Conservation (phyloP, 2,888 invertebrate species). For the Arge pagana region DNA sequence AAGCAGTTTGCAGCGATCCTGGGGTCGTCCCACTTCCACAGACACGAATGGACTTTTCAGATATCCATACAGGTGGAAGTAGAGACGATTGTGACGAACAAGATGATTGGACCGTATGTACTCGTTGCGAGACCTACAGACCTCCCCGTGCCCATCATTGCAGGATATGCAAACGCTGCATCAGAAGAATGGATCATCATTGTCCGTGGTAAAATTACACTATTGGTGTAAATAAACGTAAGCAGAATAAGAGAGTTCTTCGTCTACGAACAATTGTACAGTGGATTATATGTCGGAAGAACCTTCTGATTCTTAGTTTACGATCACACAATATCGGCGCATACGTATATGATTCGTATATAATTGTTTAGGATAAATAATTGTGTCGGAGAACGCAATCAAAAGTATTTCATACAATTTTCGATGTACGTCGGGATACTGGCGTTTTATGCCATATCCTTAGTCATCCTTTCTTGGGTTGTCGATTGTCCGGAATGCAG, state of each 20-base stretch:
- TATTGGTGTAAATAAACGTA: too few species aligned
- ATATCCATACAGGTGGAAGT: constrained; percentile 69
- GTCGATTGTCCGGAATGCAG: constrained; percentile 71
- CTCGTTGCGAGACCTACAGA: constrained; percentile 78
- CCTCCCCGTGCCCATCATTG: constrained; percentile 89
- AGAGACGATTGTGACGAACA: constrained; percentile 61
- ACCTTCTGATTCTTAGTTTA: too few species aligned
- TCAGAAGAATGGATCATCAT: constrained; percentile 83
- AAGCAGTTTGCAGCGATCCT: constrained; percentile 88
- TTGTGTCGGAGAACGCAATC: constrained; percentile 90
- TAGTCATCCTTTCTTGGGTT: constrained; percentile 76
- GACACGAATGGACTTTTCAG: constrained; percentile 77
- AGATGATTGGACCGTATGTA: constrained; percentile 79
- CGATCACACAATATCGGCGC: too few species aligned
- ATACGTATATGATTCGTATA: too few species aligned
- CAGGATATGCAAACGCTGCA: constrained; percentile 82
- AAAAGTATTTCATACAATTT: constrained; percentile 90
- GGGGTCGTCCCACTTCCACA: constrained; percentile 81
- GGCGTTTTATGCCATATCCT: constrained; percentile 69
- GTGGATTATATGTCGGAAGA: too few species aligned
- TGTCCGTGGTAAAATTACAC: constrained; percentile 79
- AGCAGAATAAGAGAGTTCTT: too few species aligned
- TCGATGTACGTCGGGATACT: constrained; percentile 76
- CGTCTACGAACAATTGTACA: too few species aligned
- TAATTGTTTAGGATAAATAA: constrained; percentile 76